Evolutionary conservation across 2,113 vertebrate genomes (phyloP).

Genomic region (Epinephelus lanceolatus): DNA sequence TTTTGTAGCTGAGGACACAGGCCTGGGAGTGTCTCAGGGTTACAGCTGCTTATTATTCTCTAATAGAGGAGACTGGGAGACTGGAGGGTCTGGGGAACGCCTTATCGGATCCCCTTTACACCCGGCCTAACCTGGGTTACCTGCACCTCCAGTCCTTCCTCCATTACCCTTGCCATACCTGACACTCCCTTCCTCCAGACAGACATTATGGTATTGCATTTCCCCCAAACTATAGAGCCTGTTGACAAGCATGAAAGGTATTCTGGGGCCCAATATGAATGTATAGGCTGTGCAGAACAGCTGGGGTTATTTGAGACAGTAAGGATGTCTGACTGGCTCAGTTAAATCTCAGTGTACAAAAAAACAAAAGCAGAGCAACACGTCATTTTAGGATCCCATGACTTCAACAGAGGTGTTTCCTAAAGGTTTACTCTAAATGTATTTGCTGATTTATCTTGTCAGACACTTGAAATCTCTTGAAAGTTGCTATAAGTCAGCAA

Average conservation of each 20-base stretch:
- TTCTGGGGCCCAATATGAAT: constrained; percentile 46
- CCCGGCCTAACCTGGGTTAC: constrained; percentile 61
- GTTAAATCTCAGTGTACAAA: constrained; percentile 20
- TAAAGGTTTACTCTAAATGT: constrained; percentile 9
- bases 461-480: constrained; percentile 33
- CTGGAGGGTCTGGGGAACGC: constrained; percentile 71
- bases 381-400: constrained; percentile 19
- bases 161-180: constrained; percentile 54
- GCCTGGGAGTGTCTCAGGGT: constrained; percentile 81
- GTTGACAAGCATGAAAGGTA: constrained; percentile 71
- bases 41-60: constrained; percentile 80
- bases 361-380: constrained; percentile 38
- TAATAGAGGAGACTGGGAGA: constrained; percentile 66
- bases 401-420: constrained; percentile 24
- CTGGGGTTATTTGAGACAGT: constrained; percentile 59
- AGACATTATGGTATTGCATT: constrained; percentile 78
- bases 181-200: constrained; percentile 72
- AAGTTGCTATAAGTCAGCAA: constrained; percentile 41
- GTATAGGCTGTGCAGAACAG: constrained; percentile 49
- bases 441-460: constrained; percentile 42
- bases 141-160: constrained; percentile 58
- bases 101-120: constrained; percentile 76
- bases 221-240: constrained; percentile 70
- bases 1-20: constrained; percentile 76
- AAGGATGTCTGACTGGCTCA: constrained; percentile 37